These are phyloP conservation scores for Psittacus erithacus DNA, from an alignment of 2,113 vertebrate genomes.

Conservation along the genomic window DNA sequence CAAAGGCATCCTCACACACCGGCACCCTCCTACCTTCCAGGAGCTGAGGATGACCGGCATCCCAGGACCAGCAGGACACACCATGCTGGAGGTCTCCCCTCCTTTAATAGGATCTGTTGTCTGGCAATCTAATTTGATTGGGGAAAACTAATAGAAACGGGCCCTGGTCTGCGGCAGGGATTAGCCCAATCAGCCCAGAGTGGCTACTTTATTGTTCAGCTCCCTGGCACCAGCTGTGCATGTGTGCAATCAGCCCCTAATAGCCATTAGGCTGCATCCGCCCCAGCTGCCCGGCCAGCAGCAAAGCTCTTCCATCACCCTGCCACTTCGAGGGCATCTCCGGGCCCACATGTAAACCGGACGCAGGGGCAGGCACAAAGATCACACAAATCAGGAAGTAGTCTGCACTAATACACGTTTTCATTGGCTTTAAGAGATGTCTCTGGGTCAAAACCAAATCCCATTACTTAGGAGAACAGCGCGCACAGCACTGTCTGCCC, in stretches of 20 bases:
- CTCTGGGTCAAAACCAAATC: background rate
- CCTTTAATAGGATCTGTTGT: slow-evolving; percentile 63
- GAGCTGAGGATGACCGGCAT: background rate
- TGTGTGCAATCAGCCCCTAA: slow-evolving; percentile 59
- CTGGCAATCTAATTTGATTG: slow-evolving; percentile 65
- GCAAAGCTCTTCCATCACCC: background rate
- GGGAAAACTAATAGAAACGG: slow-evolving; percentile 35
- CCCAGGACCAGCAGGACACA: background rate
- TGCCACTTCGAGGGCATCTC: background rate
- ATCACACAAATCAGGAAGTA: background rate
- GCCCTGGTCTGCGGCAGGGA: slow-evolving; percentile 24
- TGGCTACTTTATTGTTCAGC: slow-evolving; percentile 64
- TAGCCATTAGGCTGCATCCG: slow-evolving; percentile 44
- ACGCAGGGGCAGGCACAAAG: background rate
- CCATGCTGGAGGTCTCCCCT: slow-evolving; percentile 13
- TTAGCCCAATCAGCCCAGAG: slow-evolving; percentile 32
- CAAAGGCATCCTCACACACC: background rate
- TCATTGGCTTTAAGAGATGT: background rate
- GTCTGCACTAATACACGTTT: background rate
- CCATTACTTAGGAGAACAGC: background rate
- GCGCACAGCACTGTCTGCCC: background rate
- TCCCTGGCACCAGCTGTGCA: slow-evolving; percentile 72
- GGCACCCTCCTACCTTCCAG: background rate
- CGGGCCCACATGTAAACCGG: rapidly evolving
- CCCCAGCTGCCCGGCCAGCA: slow-evolving; percentile 71